These are phyloP conservation scores for Drosophila robusta DNA, from an alignment of 2,888 invertebrate species.

Conservation along the genomic window DNA sequence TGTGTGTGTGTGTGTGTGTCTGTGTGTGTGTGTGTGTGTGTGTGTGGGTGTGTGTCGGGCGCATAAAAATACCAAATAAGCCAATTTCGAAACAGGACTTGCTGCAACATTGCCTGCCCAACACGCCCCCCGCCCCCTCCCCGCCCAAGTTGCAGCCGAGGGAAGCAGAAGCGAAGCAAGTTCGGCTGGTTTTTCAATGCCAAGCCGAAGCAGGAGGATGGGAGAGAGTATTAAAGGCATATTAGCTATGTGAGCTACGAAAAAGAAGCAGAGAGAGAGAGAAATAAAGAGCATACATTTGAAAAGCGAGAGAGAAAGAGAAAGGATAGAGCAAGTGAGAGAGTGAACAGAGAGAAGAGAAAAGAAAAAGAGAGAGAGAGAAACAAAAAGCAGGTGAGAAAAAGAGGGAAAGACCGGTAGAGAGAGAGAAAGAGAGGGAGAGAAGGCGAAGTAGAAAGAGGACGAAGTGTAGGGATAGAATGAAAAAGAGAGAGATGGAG, in stretches of 20 bases:
- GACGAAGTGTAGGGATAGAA: no score
- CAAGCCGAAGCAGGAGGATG: background rate
- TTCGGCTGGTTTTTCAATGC: slow-evolving; percentile 50
- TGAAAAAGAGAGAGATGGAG: background rate
- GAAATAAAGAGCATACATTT: no score
- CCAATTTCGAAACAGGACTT: slow-evolving; percentile 77
- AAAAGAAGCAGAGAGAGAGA: background rate
- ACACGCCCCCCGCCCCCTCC: background rate
- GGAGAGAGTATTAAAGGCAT: slow-evolving; percentile 6
- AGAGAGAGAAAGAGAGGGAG: no score
- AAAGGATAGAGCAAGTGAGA: background rate
- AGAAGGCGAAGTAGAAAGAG: no score
- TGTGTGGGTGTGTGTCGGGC: slow-evolving; percentile 35
- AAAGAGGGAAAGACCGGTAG: background rate
- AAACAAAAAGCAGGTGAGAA: no score
- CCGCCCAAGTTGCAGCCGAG: slow-evolving; percentile 4
- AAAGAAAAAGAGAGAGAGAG: background rate
- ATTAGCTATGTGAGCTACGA: slow-evolving; percentile 3
- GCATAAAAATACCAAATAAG: slow-evolving; percentile 79
- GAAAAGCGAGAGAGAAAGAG: background rate
- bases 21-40: slow-evolving; percentile 17
- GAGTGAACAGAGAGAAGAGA: background rate
- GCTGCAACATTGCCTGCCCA: slow-evolving; percentile 41
- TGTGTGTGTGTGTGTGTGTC: slow-evolving; percentile 17
- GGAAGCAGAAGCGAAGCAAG: slow-evolving; percentile 19